phyloP scores from a whole-genome alignment of 2,113 vertebrate species.

The Malurus cyaneus region DNA sequence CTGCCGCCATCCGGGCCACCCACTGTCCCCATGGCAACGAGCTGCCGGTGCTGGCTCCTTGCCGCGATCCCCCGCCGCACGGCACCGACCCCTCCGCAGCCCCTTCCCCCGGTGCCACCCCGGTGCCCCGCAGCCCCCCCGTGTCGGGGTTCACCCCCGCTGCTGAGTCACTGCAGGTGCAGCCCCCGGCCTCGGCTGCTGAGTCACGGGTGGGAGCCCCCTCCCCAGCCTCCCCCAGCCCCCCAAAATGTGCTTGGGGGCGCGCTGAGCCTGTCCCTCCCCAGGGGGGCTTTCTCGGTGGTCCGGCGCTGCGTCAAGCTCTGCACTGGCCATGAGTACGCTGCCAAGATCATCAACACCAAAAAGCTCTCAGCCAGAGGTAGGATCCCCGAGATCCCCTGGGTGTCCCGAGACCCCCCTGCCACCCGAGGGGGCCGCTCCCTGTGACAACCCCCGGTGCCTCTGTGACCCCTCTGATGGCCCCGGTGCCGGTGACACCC shows the following conservation, averaged over 20 bases:
- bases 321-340: slow-evolving; percentile 91
- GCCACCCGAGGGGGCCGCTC: background rate
- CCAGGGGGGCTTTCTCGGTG: slow-evolving; percentile 94
- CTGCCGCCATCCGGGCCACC: slow-evolving; percentile 20
- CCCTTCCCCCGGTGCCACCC: too few species aligned
- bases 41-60: background rate
- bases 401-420: background rate
- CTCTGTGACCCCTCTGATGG: too few species aligned
- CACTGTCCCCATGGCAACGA: slow-evolving; percentile 17
- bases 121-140: too few species aligned
- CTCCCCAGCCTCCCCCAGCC: background rate
- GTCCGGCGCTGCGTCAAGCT: slow-evolving; percentile 95
- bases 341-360: slow-evolving; percentile 98
- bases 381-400: slow-evolving; percentile 56
- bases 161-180: background rate
- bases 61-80: background rate
- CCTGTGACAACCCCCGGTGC: background rate
- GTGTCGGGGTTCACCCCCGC: background rate
- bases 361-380: slow-evolving; percentile 97
- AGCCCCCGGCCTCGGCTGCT: background rate
- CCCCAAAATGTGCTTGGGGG: background rate
- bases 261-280: background rate
- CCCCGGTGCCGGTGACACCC: too few species aligned
- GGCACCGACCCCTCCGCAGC: background rate
- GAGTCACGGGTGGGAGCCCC: background rate